These are phyloP conservation scores for Mesorhabditis spiculigera DNA, from an alignment of 2,888 invertebrate species.

Conservation along the genomic window DNA sequence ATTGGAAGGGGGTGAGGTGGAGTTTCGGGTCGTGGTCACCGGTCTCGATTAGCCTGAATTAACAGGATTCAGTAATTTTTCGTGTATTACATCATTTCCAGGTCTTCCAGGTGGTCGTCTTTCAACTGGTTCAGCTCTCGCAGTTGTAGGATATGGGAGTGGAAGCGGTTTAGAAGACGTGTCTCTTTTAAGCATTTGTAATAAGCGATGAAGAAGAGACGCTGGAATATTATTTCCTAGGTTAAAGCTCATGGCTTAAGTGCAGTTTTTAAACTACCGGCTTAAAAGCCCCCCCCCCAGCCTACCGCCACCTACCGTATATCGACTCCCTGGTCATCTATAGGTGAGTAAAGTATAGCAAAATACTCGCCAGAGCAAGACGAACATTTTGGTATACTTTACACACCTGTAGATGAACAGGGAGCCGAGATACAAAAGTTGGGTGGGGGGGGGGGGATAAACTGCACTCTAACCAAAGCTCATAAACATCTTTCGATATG, in stretches of 20 bases:
- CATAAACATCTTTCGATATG: too few species aligned
- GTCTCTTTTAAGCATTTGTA: not conserved
- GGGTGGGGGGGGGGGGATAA: too few species aligned
- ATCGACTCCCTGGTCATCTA: too few species aligned
- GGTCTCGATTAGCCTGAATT: slow-evolving; percentile 3
- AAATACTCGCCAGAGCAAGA: too few species aligned
- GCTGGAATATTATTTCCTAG: not conserved
- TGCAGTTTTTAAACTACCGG: too few species aligned
- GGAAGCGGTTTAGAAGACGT: not conserved
- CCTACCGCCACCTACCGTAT: too few species aligned
- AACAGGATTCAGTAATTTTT: not conserved
- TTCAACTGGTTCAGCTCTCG: not conserved
- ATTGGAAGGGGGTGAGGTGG: not conserved
- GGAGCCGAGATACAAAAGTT: too few species aligned
- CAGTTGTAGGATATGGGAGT: not conserved
- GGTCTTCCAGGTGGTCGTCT: not conserved
- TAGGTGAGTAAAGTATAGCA: too few species aligned
- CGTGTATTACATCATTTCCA: not conserved
- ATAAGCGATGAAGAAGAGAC: slow-evolving; percentile 1
- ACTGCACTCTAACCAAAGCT: too few species aligned
- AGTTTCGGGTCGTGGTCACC: not conserved
- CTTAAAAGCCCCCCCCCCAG: too few species aligned
- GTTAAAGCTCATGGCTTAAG: not conserved
- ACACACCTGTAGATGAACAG: too few species aligned
- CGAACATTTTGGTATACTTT: too few species aligned